A percentile compares a stretch with the other conserved stretches of the same genome.
These are phyloP conservation scores for Lordiphosa mommai DNA, from an alignment of 1,140 invertebrate species.

Conservation along the genomic window DNA sequence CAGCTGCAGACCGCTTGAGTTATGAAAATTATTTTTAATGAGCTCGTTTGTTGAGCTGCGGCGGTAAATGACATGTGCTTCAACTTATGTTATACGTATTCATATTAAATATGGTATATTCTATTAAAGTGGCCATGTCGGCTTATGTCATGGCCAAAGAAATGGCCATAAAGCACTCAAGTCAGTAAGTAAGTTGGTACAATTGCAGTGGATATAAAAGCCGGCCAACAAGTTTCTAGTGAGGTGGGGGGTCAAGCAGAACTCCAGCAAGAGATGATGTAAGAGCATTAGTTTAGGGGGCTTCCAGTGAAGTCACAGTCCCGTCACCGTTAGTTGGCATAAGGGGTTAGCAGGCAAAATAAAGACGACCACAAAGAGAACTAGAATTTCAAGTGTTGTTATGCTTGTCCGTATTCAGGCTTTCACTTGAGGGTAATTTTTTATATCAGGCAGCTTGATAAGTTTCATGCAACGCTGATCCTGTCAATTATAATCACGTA, in stretches of 20 bases:
- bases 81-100: conserved; percentile 59
- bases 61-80: conserved; percentile 53
- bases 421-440: conserved; percentile 2
- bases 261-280: conserved; percentile 6
- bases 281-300: neutral
- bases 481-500: too few species aligned
- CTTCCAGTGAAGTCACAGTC: neutral
- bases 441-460: conserved; percentile 7
- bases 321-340: conserved; percentile 5
- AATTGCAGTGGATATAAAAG: neutral
- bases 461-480: too few species aligned
- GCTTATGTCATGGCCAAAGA: conserved; percentile 53
- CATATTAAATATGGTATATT: conserved; percentile 52
- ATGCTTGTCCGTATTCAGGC: conserved; percentile 2
- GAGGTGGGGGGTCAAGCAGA: conserved; percentile 15
- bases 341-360: conserved; percentile 7
- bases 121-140: conserved; percentile 47
- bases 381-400: neutral
- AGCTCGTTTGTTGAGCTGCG: conserved; percentile 38
- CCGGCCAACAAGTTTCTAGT: too few species aligned
- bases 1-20: conserved; percentile 35
- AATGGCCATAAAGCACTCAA: conserved; percentile 49
- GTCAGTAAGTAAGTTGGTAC: conserved; percentile 46
- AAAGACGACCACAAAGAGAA: conserved; percentile 20
- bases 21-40: conserved; percentile 64